These are phyloP conservation scores for Hydractinia echinata DNA, from an alignment of 30 jellyfish, hydroid and myxozoan genomes.

Conservation along the genomic window DNA sequence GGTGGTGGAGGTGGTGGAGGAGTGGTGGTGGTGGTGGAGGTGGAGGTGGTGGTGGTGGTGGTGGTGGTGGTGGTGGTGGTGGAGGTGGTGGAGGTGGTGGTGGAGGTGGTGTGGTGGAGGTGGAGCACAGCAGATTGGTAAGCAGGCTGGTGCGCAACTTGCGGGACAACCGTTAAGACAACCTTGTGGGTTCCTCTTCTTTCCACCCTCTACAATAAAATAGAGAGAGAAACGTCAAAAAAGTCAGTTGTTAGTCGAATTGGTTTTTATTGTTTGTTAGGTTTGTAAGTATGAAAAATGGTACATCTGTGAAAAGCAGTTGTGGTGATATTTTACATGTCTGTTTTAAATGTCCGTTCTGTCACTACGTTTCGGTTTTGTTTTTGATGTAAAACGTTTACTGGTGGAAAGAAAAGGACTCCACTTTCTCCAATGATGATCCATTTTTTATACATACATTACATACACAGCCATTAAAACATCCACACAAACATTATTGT, in stretches of 20 bases:
- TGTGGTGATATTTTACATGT: too few relatives aligned
- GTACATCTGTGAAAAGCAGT: too few relatives aligned
- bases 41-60: conserved; percentile 43
- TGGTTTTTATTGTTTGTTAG: too few relatives aligned
- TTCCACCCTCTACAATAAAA: conserved; percentile 37
- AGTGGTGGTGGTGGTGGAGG: conserved; percentile 48
- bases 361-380: conserved; percentile 5
- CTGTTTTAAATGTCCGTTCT: neutral
- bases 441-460: too few relatives aligned
- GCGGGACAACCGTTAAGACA: conserved; percentile 80
- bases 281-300: too few relatives aligned
- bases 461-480: too few relatives aligned
- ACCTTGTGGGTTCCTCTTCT: conserved; percentile 44
- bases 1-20: conserved; percentile 45
- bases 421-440: neutral
- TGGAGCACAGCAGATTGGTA: conserved; percentile 77
- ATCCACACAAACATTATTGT: too few relatives aligned
- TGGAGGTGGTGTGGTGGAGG: conserved; percentile 92
- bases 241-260: too few relatives aligned
- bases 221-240: conserved; percentile 9
- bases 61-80: conserved; percentile 49
- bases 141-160: conserved; percentile 90
- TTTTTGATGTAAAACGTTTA: conserved; percentile 4
- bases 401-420: conserved; percentile 18
- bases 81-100: conserved; percentile 94